Conservation (phyloP, 1,140 invertebrate species). For the Dreissena polymorpha region DNA sequence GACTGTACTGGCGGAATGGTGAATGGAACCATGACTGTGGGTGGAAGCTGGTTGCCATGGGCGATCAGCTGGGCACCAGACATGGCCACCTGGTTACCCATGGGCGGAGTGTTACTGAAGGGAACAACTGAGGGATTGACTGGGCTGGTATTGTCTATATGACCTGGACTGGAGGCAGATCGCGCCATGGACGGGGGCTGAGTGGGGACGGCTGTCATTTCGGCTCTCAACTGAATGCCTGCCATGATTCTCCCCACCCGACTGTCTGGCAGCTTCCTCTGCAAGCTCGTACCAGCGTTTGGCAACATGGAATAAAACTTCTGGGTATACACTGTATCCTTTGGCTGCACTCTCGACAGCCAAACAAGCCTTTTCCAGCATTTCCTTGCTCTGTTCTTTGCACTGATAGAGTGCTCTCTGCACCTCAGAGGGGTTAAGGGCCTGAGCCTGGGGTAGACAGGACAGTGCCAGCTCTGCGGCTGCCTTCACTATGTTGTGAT, state of each 20-base stretch:
- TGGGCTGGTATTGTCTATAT: slow-evolving; percentile 62
- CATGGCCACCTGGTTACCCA: slow-evolving; percentile 69
- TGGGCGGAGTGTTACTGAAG: slow-evolving; percentile 66
- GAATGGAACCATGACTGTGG: slow-evolving; percentile 71
- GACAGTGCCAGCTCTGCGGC: slow-evolving; percentile 97
- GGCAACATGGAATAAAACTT: slow-evolving; percentile 97
- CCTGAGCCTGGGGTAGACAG: slow-evolving; percentile 96
- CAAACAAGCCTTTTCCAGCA: slow-evolving; percentile 97
- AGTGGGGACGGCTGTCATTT: slow-evolving; percentile 61
- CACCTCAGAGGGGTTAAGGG: slow-evolving; percentile 98
- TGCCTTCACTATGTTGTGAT: slow-evolving; percentile 83
- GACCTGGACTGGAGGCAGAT: slow-evolving; percentile 51
- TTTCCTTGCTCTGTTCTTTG: slow-evolving; percentile 96
- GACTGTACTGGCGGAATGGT: slow-evolving; percentile 62
- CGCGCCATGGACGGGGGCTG: slow-evolving; percentile 53
- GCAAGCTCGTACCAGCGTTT: slow-evolving; percentile 84
- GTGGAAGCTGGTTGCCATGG: slow-evolving; percentile 62
- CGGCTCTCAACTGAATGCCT: slow-evolving; percentile 18
- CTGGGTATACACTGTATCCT: slow-evolving; percentile 97
- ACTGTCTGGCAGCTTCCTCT: slow-evolving; percentile 71
- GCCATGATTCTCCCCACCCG: slow-evolving; percentile 8
- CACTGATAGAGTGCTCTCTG: slow-evolving; percentile 95
- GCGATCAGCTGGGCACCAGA: slow-evolving; percentile 62
- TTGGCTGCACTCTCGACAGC: slow-evolving; percentile 97
- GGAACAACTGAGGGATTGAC: slow-evolving; percentile 60